Conservation (phyloP, 2,888 invertebrate species). For the Synergus umbraculus region DNA sequence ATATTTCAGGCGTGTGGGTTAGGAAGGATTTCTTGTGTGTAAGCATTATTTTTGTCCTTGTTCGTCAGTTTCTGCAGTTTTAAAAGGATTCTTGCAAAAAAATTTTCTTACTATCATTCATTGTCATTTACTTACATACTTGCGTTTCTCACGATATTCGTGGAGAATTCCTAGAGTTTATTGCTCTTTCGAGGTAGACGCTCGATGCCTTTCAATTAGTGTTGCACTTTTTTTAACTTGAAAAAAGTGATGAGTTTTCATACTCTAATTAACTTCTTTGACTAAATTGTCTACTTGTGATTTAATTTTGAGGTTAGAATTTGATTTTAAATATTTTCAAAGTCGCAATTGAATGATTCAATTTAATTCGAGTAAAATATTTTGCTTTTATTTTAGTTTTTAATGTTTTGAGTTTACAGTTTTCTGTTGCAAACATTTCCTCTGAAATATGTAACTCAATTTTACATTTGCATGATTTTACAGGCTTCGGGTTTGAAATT, state of each 20-base stretch:
- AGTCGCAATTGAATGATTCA: too few species aligned
- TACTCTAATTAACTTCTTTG: neutral
- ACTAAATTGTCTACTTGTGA: neutral
- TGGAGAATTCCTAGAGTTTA: constrained; percentile 15
- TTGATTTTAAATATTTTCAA: too few species aligned
- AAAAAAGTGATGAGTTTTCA: neutral
- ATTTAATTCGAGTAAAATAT: too few species aligned
- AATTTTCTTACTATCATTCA: constrained; percentile 19
- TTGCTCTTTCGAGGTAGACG: constrained; percentile 29
- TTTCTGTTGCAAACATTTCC: too few species aligned
- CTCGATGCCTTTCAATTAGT: neutral
- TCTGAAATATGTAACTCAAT: too few species aligned
- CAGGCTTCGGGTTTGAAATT: too few species aligned
- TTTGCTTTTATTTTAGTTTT: too few species aligned
- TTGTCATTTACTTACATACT: constrained; percentile 36
- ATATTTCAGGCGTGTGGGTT: neutral
- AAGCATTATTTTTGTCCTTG: neutral
- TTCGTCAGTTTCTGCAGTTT: neutral
- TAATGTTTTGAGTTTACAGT: too few species aligned
- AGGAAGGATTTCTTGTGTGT: neutral
- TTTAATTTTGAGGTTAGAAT: neutral
- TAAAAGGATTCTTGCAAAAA: neutral
- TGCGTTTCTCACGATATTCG: constrained; percentile 26
- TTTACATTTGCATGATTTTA: too few species aligned
- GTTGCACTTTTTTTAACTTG: neutral